Evolutionary conservation across 2,797 vertebrate genomes (phyloP).

Genomic region (Neosilurus mollespiculum): DNA sequence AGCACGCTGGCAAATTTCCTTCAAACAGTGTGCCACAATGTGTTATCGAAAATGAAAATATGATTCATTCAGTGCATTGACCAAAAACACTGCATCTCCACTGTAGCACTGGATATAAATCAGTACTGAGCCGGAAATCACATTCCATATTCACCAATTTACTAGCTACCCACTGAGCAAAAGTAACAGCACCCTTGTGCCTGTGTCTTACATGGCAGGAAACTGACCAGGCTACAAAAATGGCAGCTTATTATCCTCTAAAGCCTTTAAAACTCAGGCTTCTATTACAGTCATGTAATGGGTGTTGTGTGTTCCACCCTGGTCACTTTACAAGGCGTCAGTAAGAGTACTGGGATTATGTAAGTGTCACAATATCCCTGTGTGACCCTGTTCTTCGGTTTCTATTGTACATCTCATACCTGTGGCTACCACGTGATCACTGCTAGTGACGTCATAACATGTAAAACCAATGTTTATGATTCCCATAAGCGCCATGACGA

Average conservation of each 20-base stretch:
- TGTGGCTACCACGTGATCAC: too few species aligned
- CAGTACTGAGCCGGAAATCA: neutral
- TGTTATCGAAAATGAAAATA: neutral
- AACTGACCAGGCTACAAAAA: neutral
- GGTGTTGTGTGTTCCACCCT: too few species aligned
- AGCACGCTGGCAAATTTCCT: neutral
- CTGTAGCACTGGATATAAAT: neutral
- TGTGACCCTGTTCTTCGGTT: too few species aligned
- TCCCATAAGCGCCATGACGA: too few species aligned
- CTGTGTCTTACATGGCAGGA: neutral
- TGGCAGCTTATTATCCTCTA: neutral
- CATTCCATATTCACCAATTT: neutral
- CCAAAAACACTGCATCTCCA: neutral
- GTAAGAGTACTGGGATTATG: too few species aligned
- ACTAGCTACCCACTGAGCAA: neutral
- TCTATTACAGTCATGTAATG: too few species aligned
- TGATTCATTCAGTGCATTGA: neutral
- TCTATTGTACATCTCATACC: too few species aligned
- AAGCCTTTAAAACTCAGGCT: too few species aligned
- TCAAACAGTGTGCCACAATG: neutral
- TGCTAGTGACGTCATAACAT: too few species aligned
- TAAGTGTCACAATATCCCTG: too few species aligned
- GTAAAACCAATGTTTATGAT: too few species aligned
- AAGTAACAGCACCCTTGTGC: neutral
- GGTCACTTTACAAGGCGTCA: too few species aligned